phyloP scores from a whole-genome alignment of 2,797 vertebrate genomes.

The Sebastes aleutianus region DNA sequence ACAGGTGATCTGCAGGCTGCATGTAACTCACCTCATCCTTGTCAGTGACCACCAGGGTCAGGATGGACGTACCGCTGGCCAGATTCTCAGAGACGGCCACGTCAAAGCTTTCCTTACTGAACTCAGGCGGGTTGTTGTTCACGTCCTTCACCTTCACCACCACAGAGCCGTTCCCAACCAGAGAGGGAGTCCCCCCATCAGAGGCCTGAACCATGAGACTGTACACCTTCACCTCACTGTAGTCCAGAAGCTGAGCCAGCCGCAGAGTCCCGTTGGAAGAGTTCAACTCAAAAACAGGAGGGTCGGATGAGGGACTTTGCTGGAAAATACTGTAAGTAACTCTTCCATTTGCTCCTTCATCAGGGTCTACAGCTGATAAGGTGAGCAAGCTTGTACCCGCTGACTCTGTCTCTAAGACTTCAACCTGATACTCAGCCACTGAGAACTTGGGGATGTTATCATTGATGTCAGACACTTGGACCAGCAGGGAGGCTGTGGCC shows the following conservation, averaged over 20 bases:
- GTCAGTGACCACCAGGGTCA: slow-evolving; percentile 77
- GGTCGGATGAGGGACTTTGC: slow-evolving; percentile 61
- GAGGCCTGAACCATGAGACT: slow-evolving; percentile 73
- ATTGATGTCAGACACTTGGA: slow-evolving; percentile 75
- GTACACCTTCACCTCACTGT: slow-evolving; percentile 67
- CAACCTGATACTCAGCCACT: slow-evolving; percentile 40
- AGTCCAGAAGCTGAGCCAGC: slow-evolving; percentile 75
- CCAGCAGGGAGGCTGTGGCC: slow-evolving; percentile 51
- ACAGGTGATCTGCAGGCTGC: neutral
- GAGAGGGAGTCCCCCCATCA: slow-evolving; percentile 75
- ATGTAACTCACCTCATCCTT: slow-evolving; percentile 74
- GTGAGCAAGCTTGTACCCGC: slow-evolving; percentile 45
- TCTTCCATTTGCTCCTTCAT: slow-evolving; percentile 68
- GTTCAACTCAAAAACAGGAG: slow-evolving; percentile 61
- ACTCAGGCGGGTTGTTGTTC: slow-evolving; percentile 82
- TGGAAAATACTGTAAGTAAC: slow-evolving; percentile 70
- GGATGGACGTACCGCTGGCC: slow-evolving; percentile 67
- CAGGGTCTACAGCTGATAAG: slow-evolving; percentile 74
- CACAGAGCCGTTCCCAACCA: slow-evolving; percentile 50
- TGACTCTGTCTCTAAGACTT: slow-evolving; percentile 59
- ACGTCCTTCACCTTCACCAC: slow-evolving; percentile 74
- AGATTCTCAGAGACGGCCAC: slow-evolving; percentile 77
- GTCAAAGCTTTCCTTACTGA: slow-evolving; percentile 69
- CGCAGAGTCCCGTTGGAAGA: slow-evolving; percentile 60
- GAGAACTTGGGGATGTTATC: slow-evolving; percentile 79